Evolutionary conservation across 1,140 invertebrate species (phyloP).

Genomic region (Lycorma delicatula): DNA sequence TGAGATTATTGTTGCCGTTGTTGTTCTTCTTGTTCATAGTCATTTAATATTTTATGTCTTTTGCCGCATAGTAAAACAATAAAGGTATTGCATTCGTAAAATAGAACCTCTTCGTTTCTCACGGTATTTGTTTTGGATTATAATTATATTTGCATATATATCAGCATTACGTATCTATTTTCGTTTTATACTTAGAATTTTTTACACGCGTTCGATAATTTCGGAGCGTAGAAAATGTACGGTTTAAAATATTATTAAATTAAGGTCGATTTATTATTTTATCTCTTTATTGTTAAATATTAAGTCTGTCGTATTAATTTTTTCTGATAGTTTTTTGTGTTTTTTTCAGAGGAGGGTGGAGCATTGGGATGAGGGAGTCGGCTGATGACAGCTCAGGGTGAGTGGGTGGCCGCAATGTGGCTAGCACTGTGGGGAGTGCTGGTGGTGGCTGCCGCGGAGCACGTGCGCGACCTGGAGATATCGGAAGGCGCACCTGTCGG

Average conservation of each 20-base stretch:
- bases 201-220: neutral
- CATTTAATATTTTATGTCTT: too few relatives aligned
- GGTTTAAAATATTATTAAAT: neutral
- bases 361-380: constrained; percentile 9
- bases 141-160: too few relatives aligned
- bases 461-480: constrained; percentile 72
- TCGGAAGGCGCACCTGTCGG: constrained; percentile 78
- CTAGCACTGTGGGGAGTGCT: constrained; percentile 32
- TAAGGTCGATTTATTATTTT: neutral
- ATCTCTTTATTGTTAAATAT: neutral
- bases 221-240: neutral
- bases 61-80: too few relatives aligned
- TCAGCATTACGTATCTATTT: neutral
- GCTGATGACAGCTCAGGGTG: constrained; percentile 14
- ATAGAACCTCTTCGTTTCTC: too few relatives aligned
- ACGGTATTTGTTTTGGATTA: too few relatives aligned
- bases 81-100: too few relatives aligned
- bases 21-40: too few relatives aligned
- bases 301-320: neutral
- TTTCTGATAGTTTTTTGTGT: neutral
- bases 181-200: neutral
- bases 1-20: too few relatives aligned
- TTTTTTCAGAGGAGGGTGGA: constrained; percentile 7
- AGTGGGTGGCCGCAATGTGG: constrained; percentile 19
- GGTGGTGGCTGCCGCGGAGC: constrained; percentile 44